phyloP scores from a whole-genome alignment of 2,113 vertebrate genomes.

The Talpa occidentalis region DNA sequence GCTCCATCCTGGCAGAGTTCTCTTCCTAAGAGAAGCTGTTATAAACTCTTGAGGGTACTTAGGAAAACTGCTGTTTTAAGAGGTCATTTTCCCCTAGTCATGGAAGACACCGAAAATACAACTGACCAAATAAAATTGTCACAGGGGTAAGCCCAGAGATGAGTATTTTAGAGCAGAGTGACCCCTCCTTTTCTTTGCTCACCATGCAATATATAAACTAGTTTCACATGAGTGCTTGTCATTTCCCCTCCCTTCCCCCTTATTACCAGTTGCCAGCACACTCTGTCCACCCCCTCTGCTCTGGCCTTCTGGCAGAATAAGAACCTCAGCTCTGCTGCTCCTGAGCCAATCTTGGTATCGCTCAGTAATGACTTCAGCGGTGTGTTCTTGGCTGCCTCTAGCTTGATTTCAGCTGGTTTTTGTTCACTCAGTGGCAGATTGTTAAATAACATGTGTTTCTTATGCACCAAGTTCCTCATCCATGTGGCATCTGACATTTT shows the following conservation, averaged over 20 bases:
- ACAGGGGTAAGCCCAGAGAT: not conserved
- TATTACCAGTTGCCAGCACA: not conserved
- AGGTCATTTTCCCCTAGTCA: not conserved
- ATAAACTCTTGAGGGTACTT: not conserved
- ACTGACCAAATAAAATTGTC: not conserved
- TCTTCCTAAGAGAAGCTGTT: not conserved
- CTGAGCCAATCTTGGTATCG: not conserved
- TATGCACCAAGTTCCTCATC: conserved; percentile 38
- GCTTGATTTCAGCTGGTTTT: conserved; percentile 62
- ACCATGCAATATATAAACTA: not conserved
- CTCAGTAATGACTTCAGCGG: not conserved
- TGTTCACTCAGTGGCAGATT: conserved; percentile 54
- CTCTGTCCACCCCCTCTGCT: not conserved
- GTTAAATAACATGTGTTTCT: conserved; percentile 51
- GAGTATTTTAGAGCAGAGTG: not conserved
- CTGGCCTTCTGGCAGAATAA: not conserved
- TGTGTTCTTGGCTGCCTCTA: conserved; percentile 41
- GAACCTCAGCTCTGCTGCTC: not conserved
- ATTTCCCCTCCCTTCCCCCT: rapidly evolving
- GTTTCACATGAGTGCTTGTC: not conserved
- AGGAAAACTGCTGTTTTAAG: not conserved
- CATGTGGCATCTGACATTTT: conserved; percentile 76
- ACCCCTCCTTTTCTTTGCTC: not conserved
- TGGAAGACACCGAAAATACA: not conserved
- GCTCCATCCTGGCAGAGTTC: not conserved